A percentile compares a stretch with the other conserved stretches of the same genome.
Evolutionary conservation across 2,113 vertebrate species (phyloP).

Genomic region (Willisornis vidua): DNA sequence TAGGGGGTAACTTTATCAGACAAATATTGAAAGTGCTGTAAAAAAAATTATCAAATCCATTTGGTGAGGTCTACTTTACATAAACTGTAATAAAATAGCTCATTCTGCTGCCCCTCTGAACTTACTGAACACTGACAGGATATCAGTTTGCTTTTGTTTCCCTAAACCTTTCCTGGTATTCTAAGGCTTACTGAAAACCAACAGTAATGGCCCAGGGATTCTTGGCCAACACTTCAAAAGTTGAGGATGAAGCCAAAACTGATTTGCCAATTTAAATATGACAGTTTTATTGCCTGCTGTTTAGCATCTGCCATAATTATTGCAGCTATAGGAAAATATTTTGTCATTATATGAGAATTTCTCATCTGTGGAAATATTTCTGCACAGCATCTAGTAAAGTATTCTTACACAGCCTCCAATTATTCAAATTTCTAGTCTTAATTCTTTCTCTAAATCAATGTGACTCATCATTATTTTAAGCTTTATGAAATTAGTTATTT

Average conservation of each 20-base stretch:
- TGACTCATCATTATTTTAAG: conserved; percentile 46
- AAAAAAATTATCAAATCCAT: neutral
- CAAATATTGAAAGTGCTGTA: neutral
- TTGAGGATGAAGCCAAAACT: neutral
- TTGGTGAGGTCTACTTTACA: neutral
- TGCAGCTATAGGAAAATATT: conserved; percentile 5
- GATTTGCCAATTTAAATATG: conserved; percentile 6
- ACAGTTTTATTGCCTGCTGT: conserved; percentile 25
- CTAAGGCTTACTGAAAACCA: neutral
- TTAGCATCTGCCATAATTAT: conserved; percentile 26
- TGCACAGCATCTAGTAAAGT: neutral
- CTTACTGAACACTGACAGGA: neutral
- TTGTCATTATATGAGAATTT: conserved; percentile 14
- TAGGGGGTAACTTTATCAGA: neutral
- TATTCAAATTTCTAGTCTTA: conserved; percentile 17
- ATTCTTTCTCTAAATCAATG: conserved; percentile 28
- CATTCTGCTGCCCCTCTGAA: neutral
- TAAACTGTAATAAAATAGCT: neutral
- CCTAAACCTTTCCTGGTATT: neutral
- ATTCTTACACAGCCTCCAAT: neutral
- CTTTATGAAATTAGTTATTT: conserved; percentile 24
- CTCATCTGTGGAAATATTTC: conserved; percentile 24
- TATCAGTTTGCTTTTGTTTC: neutral
- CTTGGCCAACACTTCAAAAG: neutral
- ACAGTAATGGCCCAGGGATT: neutral